A percentile compares a stretch with the other conserved stretches of the same genome.
phyloP scores from a whole-genome alignment of 1,140 invertebrate species.

The Scylla paramamosain region DNA sequence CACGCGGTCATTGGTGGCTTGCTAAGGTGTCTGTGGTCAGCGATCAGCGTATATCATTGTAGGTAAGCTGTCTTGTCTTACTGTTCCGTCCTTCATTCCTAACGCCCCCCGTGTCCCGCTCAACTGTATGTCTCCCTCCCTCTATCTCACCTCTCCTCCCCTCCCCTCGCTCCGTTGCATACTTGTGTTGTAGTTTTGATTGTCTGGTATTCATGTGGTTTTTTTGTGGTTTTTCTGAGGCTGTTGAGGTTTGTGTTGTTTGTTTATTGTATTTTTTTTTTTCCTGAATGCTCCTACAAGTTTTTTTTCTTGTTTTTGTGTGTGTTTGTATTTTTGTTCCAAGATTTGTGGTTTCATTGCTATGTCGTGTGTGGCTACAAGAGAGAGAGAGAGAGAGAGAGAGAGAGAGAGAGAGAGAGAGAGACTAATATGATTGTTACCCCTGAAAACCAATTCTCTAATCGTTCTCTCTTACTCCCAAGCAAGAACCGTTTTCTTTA shows the following conservation, averaged over 20 bases:
- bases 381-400: no score
- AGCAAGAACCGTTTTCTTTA: neutral
- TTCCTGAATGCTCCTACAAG: neutral
- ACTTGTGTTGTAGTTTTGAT: neutral
- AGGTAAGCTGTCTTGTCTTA: neutral
- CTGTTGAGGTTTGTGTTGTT: no score
- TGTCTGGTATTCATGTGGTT: no score
- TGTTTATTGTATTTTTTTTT: no score
- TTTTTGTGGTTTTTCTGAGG: no score
- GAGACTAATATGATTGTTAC: neutral
- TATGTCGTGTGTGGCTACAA: no score
- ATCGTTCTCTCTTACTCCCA: neutral
- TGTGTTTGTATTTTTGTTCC: slow-evolving; percentile 10
- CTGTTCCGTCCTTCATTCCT: no score
- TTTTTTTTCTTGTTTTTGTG: neutral
- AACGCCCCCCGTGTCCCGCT: no score
- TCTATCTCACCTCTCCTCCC: neutral
- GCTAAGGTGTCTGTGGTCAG: neutral
- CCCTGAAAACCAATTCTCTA: neutral
- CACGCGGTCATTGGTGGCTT: neutral
- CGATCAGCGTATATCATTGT: neutral
- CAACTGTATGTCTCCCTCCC: neutral
- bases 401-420: no score
- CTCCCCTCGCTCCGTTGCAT: neutral
- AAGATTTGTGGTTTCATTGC: no score